Percentiles rank a stretch among this genome's conserved stretches.
These are phyloP conservation scores for Lordiphosa fenestrarum DNA, from an alignment of 2,888 invertebrate genomes.

Conservation along the genomic window DNA sequence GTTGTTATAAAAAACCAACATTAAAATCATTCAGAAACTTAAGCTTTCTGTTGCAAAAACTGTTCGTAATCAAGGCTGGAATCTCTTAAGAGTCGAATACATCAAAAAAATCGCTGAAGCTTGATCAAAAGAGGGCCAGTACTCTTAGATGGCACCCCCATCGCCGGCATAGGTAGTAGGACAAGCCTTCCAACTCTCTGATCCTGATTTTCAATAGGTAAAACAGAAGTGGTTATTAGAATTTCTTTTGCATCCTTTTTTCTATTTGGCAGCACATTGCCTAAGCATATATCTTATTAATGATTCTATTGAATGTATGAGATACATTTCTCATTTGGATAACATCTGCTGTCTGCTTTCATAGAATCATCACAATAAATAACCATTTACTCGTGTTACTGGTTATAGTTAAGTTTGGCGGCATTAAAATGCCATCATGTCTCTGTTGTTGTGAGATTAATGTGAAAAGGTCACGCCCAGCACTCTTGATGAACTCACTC, in stretches of 20 bases:
- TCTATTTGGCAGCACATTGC: constrained; percentile 32
- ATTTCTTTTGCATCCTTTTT: constrained; percentile 7
- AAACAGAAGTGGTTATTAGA: too few relatives aligned
- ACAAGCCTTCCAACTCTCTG: too few relatives aligned
- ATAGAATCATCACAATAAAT: constrained; percentile 53
- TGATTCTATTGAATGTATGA: constrained; percentile 54
- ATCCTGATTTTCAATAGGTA: too few relatives aligned
- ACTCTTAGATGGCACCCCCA: too few relatives aligned
- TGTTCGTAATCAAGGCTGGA: too few relatives aligned
- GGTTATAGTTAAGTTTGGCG: constrained; percentile 53
- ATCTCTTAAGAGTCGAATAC: too few relatives aligned
- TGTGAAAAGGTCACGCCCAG: constrained; percentile 64
- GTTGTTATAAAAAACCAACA: too few relatives aligned
- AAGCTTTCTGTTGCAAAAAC: too few relatives aligned
- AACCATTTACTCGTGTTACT: constrained; percentile 44
- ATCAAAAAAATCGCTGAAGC: too few relatives aligned
- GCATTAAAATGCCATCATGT: constrained; percentile 68
- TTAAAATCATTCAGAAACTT: too few relatives aligned
- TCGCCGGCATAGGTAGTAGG: too few relatives aligned
- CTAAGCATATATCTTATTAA: constrained; percentile 44
- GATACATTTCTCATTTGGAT: constrained; percentile 27
- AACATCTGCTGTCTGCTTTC: constrained; percentile 30
- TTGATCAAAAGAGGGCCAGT: too few relatives aligned
- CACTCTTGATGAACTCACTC: constrained; percentile 33
- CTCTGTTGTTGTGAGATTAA: constrained; percentile 52